Percentiles rank a stretch among this genome's conserved stretches.
These are phyloP conservation scores for Adelosebastes latens DNA, from an alignment of 2,797 vertebrate species.

Conservation along the genomic window DNA sequence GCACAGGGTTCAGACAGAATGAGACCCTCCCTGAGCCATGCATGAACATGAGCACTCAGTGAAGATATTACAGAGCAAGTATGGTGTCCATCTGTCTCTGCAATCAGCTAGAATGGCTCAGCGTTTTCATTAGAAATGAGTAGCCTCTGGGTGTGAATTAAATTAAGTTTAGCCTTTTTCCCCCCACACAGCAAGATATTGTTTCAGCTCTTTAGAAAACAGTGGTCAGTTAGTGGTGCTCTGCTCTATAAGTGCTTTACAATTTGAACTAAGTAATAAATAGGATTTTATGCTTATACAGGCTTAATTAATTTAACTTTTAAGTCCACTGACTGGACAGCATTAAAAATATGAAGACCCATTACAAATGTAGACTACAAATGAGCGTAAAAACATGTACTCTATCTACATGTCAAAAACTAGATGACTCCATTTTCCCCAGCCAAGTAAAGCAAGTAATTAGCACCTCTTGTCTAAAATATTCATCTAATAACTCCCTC, in stretches of 20 bases:
- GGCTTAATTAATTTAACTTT: neutral
- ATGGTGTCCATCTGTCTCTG: slow-evolving; percentile 47
- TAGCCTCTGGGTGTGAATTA: slow-evolving; percentile 17
- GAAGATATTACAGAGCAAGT: slow-evolving; percentile 27
- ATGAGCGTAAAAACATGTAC: neutral
- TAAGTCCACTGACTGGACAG: neutral
- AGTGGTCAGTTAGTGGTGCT: neutral
- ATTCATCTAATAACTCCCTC: neutral
- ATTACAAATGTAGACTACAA: neutral
- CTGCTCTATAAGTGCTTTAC: neutral
- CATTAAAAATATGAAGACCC: neutral
- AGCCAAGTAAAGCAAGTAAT: neutral
- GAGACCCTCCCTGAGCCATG: slow-evolving; percentile 17
- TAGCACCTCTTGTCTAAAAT: slow-evolving; percentile 5
- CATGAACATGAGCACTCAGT: slow-evolving; percentile 27
- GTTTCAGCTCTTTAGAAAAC: neutral
- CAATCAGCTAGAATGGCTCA: neutral
- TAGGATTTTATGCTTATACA: neutral
- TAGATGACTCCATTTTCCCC: neutral
- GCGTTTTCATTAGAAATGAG: neutral
- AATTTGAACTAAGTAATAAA: neutral
- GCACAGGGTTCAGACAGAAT: slow-evolving; percentile 44
- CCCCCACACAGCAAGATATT: neutral
- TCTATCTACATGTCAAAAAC: neutral
- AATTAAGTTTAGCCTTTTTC: slow-evolving; percentile 2